Conservation (phyloP, 2,888 invertebrate species). For the Spisula solida region DNA sequence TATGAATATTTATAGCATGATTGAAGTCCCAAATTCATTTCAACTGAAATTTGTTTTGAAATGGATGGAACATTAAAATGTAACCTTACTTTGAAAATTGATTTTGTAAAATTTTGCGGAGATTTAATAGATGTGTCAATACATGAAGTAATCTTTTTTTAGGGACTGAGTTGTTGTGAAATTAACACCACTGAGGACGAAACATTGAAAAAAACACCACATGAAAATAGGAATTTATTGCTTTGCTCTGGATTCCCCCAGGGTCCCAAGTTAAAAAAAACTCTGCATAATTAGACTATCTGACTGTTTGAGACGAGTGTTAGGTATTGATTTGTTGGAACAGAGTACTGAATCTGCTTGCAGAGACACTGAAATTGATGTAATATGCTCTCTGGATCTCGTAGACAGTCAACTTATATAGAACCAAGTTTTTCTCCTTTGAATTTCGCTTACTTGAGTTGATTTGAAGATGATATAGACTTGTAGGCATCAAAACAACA, state of each 20-base stretch:
- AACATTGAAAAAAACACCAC: not conserved
- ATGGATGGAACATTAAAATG: not conserved
- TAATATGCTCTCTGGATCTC: not conserved
- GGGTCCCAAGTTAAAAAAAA: conserved; percentile 6
- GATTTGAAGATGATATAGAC: not conserved
- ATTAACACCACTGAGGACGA: not conserved
- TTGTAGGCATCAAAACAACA: not conserved
- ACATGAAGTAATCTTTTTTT: not conserved
- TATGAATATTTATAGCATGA: not conserved
- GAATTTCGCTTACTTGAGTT: not conserved
- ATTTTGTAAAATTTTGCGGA: not conserved
- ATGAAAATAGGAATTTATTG: conserved; percentile 9
- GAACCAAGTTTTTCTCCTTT: not conserved
- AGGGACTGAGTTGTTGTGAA: not conserved
- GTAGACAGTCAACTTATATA: not conserved
- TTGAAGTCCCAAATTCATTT: not conserved
- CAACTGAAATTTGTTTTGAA: not conserved
- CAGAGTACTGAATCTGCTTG: not conserved
- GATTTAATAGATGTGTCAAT: not conserved
- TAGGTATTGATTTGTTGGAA: conserved; percentile 14
- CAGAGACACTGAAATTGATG: conserved; percentile 16
- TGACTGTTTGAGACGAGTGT: not conserved
- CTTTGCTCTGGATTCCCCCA: not conserved
- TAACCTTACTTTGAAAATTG: not conserved
- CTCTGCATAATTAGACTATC: conserved; percentile 20